Base-by-base conservation (phyloP, 2,797 vertebrate genomes). In the Fratercula arctica region DNA sequence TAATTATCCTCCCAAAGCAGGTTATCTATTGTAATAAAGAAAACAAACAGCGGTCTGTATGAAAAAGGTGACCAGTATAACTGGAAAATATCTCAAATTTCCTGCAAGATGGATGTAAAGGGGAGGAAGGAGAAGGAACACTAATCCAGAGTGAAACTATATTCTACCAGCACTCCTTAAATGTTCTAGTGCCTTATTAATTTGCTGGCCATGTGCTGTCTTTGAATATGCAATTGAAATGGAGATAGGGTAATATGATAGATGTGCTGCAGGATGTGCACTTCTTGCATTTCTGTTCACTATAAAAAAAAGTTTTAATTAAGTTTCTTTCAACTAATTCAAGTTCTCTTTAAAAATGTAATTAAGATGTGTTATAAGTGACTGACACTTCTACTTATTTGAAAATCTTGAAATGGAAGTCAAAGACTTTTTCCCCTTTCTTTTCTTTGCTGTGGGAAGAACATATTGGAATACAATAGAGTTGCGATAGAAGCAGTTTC, bases 281-380 rank as follows among this genome's bases (percentile, higher is more conserved):
- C 59, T 93, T 94, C 91, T 86, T 97, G 78, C 63, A 92, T 94
- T 97, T 97, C 67, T 15, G 10, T 85, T 97, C 87, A 83, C 72
- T 93, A 72, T 95, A 89, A 97, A 96, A 95, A 74, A 93, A 25
- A 80, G 53, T 95, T 97, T 96, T 95, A 96, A 96, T 96, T 96
- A 96, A 94, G 50, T 83, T 96, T 50, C 54, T 97, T 97, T 96
- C 70, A 96, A 91, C 78, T 94, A 96, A 90, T 95, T 96, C 94
- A 97, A 46, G 41, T 97, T 89, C 69, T 95, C 43, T 87, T 95
- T 95, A 95, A 97, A 97, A 97, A 97, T 94, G 48, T 93, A 90
- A 94, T 96, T 96, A 96, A 95, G 85, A 87, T 93, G 72, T 94
- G 69, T 87, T 97, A 69, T 70, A 96, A 91, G 48, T 96, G 78